Conservation (phyloP, 2,888 invertebrate genomes). For the Spisula subtruncata region DNA sequence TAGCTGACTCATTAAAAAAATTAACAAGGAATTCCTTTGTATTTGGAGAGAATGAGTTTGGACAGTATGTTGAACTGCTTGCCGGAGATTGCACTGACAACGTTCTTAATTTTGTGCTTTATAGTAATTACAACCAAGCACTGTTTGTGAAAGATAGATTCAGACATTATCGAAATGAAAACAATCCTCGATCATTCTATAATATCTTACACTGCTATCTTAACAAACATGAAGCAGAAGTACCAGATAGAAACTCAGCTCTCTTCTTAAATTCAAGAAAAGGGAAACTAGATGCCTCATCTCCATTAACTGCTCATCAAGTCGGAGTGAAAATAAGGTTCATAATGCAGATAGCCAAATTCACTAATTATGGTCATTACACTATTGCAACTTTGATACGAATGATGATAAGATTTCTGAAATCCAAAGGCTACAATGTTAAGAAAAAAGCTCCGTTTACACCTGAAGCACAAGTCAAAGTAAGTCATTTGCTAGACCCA, state of each 20-base stretch:
- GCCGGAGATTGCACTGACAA: conserved; percentile 1
- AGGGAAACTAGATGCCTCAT: not conserved
- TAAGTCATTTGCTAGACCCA: conserved; percentile 52
- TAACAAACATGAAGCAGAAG: not conserved
- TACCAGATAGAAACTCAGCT: not conserved
- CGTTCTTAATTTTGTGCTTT: not conserved
- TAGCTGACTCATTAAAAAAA: conserved; percentile 27
- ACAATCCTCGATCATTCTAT: conserved; percentile 55
- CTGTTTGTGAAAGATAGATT: conserved; percentile 22
- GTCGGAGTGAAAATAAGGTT: conserved; percentile 39
- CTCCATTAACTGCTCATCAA: conserved; percentile 38
- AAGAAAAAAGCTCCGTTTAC: conserved; percentile 15
- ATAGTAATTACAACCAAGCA: conserved; percentile 32
- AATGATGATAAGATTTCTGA: conserved; percentile 11
- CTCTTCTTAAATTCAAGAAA: conserved; percentile 40
- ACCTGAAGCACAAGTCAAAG: conserved; percentile 22
- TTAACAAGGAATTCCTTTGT: conserved; percentile 44
- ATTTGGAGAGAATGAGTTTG: conserved; percentile 51
- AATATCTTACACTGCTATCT: conserved; percentile 48
- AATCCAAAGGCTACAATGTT: conserved; percentile 29
- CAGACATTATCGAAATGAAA: conserved; percentile 48
- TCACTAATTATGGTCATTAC: conserved; percentile 34
- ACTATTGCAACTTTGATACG: conserved; percentile 49
- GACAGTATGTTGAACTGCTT: conserved; percentile 54
- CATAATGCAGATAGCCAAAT: conserved; percentile 46